phyloP scores from a whole-genome alignment of 2,113 vertebrate genomes.

The Apodemus sylvaticus region DNA sequence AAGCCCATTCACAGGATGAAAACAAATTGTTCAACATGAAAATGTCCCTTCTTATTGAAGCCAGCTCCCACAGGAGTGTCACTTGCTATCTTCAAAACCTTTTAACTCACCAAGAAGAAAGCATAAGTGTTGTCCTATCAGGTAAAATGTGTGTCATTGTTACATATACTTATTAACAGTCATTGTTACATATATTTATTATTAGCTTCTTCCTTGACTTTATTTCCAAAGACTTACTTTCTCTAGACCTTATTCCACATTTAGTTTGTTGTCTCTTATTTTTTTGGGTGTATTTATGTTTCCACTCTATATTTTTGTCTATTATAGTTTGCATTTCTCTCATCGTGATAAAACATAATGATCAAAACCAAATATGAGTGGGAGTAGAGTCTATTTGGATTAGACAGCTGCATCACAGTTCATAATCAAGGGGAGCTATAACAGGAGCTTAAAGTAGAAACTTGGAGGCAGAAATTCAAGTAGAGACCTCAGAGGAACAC shows the following conservation, averaged over 20 bases:
- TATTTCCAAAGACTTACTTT: background rate
- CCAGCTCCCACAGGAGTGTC: background rate
- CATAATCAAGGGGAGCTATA: background rate
- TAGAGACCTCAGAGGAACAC: background rate
- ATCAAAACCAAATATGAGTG: background rate
- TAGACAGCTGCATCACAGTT: background rate
- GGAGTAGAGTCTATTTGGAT: background rate
- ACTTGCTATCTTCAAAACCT: background rate
- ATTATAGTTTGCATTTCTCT: background rate
- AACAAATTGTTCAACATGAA: background rate
- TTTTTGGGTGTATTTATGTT: background rate
- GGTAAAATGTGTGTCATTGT: background rate
- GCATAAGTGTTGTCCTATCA: background rate
- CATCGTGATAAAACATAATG: background rate
- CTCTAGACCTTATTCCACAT: background rate
- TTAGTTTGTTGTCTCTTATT: background rate
- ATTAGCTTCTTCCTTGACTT: background rate
- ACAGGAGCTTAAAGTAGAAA: background rate
- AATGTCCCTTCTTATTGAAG: background rate
- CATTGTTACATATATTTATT: background rate
- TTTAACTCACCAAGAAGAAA: background rate
- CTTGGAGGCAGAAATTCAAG: background rate
- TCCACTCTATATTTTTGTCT: background rate
- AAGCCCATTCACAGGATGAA: background rate
- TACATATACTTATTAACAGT: background rate